phyloP scores from a whole-genome alignment of 2,113 vertebrate species.

The Phylloscopus trochiloides region DNA sequence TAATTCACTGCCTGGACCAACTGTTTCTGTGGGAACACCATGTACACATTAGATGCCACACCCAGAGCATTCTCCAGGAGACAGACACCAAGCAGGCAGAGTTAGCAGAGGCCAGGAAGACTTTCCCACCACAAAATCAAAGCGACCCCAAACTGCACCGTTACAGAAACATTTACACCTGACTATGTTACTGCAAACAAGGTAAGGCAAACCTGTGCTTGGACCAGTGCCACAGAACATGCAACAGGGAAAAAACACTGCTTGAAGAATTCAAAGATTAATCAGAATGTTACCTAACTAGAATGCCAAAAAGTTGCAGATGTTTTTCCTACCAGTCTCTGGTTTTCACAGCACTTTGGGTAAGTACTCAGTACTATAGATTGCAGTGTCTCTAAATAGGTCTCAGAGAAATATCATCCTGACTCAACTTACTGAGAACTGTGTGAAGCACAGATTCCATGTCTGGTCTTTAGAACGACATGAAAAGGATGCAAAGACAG shows the following conservation, averaged over 20 bases:
- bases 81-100: background rate
- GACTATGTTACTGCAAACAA: too few relatives aligned
- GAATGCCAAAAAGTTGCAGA: background rate
- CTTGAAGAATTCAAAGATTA: background rate
- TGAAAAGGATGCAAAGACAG: background rate
- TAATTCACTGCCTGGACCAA: background rate
- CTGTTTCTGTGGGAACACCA: background rate
- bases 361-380: background rate
- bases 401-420: background rate
- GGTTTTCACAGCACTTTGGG: background rate
- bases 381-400: background rate
- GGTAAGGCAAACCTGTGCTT: fast-evolving
- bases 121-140: background rate
- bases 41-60: fast-evolving
- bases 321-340: background rate
- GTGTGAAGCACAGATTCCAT: background rate
- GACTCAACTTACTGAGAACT: background rate
- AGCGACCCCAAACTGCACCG: fast-evolving
- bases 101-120: background rate
- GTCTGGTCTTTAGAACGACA: background rate
- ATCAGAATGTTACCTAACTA: background rate
- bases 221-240: background rate
- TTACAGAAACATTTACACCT: background rate
- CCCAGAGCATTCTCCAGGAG: background rate
- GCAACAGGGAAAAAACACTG: background rate